phyloP scores from a whole-genome alignment of 2,797 vertebrate species.

The Telmatherina bonti region DNA sequence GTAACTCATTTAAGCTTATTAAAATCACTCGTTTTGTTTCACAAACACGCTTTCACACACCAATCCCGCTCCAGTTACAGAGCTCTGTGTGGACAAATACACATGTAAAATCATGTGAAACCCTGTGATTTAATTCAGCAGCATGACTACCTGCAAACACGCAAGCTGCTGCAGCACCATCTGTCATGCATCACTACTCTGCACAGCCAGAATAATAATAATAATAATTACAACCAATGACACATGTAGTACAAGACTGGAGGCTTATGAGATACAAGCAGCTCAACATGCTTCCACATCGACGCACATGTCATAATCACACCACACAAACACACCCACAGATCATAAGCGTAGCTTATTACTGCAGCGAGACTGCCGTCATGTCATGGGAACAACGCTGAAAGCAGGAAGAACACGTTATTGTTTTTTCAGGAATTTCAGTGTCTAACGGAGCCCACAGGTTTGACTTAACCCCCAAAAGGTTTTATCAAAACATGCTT shows the following conservation, averaged over 20 bases:
- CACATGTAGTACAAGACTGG: conserved; percentile 18
- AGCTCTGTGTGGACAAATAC: conserved; percentile 9
- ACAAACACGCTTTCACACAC: conserved; percentile 10
- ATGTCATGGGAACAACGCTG: no score
- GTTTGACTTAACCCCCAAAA: no score
- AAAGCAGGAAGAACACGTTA: no score
- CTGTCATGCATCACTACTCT: conserved; percentile 40
- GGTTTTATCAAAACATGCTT: no score
- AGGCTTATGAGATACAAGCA: conserved; percentile 28
- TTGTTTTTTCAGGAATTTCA: no score
- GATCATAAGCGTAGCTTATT: conserved; percentile 27
- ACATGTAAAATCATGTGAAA: conserved; percentile 1
- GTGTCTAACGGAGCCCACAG: no score
- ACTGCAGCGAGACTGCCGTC: conserved; percentile 34
- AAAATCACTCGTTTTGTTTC: conserved; percentile 29
- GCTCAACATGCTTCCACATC: conserved; percentile 2
- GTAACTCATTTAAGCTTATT: conserved; percentile 59
- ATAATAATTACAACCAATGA: conserved; percentile 21
- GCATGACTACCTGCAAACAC: background rate
- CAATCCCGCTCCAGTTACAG: conserved; percentile 8
- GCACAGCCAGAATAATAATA: conserved; percentile 19
- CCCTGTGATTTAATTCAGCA: conserved; percentile 10
- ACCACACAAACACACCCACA: background rate
- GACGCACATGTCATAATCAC: background rate
- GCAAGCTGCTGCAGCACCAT: background rate